phyloP scores from a whole-genome alignment of 2,113 vertebrate genomes.

The Percopsis transmontana region DNA sequence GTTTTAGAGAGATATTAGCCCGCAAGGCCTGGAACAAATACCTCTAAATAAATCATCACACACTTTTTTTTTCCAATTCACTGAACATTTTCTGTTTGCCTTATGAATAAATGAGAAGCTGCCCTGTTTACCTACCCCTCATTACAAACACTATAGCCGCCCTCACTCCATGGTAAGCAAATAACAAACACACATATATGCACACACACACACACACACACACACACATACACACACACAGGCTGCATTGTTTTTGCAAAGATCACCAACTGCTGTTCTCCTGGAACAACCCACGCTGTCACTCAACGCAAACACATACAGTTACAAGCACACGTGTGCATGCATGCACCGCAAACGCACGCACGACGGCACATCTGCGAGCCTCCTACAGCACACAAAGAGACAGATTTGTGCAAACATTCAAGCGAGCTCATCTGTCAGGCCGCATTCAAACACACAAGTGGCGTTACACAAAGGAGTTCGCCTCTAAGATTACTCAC shows the following conservation, averaged over 20 bases:
- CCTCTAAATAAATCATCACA: slow-evolving; percentile 85
- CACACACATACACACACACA: slow-evolving; percentile 10
- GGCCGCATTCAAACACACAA: not conserved
- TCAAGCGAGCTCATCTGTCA: not conserved
- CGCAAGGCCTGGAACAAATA: slow-evolving; percentile 69
- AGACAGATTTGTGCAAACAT: slow-evolving; percentile 2
- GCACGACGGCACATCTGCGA: not conserved
- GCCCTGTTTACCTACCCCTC: slow-evolving; percentile 78
- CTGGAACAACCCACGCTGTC: not conserved
- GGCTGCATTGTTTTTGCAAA: not conserved
- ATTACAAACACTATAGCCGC: slow-evolving; percentile 53
- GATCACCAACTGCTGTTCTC: not conserved
- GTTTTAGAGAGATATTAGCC: slow-evolving; percentile 56
- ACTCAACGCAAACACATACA: not conserved
- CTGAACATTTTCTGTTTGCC: slow-evolving; percentile 76
- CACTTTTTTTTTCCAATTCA: slow-evolving; percentile 76
- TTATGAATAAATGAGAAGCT: slow-evolving; percentile 87
- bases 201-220: slow-evolving; percentile 11
- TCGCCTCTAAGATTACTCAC: not conserved
- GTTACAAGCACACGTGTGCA: not conserved
- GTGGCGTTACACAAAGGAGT: not conserved
- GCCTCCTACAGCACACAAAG: slow-evolving; percentile 4
- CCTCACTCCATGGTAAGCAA: slow-evolving; percentile 28
- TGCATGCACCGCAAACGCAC: not conserved
- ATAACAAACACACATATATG: slow-evolving; percentile 6